A percentile compares a stretch with the other conserved stretches of the same genome.
Conservation (phyloP, 2,888 invertebrate species). For the Idaea dimidiata region DNA sequence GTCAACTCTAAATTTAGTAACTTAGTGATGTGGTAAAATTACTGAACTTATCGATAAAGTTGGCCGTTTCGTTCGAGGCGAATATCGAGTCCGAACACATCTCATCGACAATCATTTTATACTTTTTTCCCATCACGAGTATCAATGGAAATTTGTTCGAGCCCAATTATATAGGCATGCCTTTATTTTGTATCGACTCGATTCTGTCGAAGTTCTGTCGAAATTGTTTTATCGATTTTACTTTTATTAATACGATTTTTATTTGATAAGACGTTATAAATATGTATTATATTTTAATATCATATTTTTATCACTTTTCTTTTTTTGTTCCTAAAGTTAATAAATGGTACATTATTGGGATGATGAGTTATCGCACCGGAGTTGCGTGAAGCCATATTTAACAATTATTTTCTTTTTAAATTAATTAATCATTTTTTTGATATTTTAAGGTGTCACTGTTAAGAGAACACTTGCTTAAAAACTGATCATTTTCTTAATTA, state of each 20-base stretch:
- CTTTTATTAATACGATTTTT: constrained; percentile 43
- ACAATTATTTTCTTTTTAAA: no score
- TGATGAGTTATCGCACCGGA: constrained; percentile 4
- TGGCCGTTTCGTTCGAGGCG: constrained; percentile 52
- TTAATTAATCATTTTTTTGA: neutral
- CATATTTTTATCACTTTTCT: constrained; percentile 15
- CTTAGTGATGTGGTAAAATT: constrained; percentile 24
- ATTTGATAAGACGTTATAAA: constrained; percentile 34
- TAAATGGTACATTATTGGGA: constrained; percentile 24
- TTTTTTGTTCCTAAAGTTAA: constrained; percentile 23
- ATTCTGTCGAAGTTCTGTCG: constrained; percentile 36
- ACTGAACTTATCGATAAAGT: constrained; percentile 22
- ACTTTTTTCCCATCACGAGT: constrained; percentile 78
- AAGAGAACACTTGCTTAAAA: neutral
- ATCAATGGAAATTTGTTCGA: constrained; percentile 78
- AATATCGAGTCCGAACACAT: constrained; percentile 68
- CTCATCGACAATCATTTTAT: constrained; percentile 72
- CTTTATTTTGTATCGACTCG: constrained; percentile 62
- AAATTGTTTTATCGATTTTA: constrained; percentile 42
- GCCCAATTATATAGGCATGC: constrained; percentile 71
- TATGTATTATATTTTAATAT: constrained; percentile 9
- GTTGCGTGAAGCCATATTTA: neutral
- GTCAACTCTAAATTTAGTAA: constrained; percentile 13
- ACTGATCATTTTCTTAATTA: no score
- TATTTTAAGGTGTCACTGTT: neutral